A percentile compares a stretch with the other conserved stretches of the same genome.
Conservation (phyloP, 2,888 invertebrate species). For the Byasa hedistus region DNA sequence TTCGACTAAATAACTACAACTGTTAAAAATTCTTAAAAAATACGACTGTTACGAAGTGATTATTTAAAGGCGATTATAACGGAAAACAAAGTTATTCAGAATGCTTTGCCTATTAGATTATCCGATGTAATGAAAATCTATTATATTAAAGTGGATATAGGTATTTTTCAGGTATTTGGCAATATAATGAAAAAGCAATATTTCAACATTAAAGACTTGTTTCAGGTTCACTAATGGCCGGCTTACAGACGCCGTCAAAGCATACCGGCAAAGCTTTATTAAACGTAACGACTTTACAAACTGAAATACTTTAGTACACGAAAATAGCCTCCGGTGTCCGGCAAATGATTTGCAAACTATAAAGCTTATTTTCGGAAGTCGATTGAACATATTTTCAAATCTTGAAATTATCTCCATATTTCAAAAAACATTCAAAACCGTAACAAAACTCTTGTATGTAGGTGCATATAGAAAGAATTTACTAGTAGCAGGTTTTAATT, state of each 20-base stretch:
- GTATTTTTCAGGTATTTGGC: background rate
- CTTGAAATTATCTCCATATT: background rate
- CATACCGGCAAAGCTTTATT: constrained; percentile 23
- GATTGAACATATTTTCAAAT: background rate
- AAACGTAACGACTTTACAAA: constrained; percentile 10
- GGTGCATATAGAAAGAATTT: too few relatives aligned
- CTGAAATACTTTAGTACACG: constrained; percentile 8
- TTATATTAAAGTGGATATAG: background rate
- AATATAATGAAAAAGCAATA: constrained; percentile 3
- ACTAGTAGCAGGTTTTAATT: too few relatives aligned
- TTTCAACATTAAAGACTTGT: constrained; percentile 13
- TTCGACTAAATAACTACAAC: too few relatives aligned
- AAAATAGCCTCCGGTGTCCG: background rate
- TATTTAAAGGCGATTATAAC: background rate
- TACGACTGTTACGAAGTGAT: too few relatives aligned
- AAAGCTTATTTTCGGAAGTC: background rate
- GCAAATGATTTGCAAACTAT: background rate
- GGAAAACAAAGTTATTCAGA: background rate
- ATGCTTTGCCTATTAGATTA: background rate
- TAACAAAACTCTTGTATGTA: too few relatives aligned
- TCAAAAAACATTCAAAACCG: too few relatives aligned
- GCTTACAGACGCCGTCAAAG: constrained; percentile 21
- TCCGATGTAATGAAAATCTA: background rate
- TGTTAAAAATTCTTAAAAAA: too few relatives aligned
- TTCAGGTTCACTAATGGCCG: constrained; percentile 1